These are phyloP conservation scores for Eulemur albifrons DNA, from an alignment of 2,797 vertebrate genomes.

Conservation along the genomic window DNA sequence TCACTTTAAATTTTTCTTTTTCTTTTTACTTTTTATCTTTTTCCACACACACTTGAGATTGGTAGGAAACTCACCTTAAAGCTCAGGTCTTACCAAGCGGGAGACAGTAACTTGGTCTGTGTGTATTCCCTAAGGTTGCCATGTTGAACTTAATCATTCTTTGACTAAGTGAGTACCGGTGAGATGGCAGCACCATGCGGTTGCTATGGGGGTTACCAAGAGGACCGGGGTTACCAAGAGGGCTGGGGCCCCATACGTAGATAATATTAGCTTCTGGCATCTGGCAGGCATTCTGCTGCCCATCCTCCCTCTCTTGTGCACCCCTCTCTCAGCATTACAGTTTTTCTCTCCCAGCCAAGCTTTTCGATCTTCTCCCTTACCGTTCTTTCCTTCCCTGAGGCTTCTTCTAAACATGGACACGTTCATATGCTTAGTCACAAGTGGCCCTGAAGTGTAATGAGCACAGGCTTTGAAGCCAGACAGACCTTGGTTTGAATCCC, in stretches of 20 bases:
- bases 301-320: background rate
- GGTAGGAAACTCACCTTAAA: constrained; percentile 33
- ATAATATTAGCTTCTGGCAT: constrained; percentile 11
- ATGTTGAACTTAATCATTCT: background rate
- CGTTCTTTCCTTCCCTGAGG: background rate
- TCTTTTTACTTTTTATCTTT: no score
- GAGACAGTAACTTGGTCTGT: background rate
- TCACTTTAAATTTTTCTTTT: constrained; percentile 6
- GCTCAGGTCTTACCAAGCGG: background rate
- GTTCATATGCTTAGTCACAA: constrained; percentile 6
- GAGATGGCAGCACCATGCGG: background rate
- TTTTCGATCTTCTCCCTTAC: constrained; percentile 34
- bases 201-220: background rate
- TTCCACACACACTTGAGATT: no score
- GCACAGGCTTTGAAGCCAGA: background rate
- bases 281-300: background rate
- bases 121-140: background rate
- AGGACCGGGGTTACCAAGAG: background rate
- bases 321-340: background rate
- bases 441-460: background rate
- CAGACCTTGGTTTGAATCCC: constrained; percentile 26
- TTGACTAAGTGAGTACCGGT: background rate
- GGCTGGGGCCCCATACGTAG: background rate
- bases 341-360: background rate
- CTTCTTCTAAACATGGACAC: constrained; percentile 3